Percentiles rank a stretch among this genome's conserved stretches.
phyloP scores from a whole-genome alignment of 2,888 invertebrate species.

The Drosophila demipolita region DNA sequence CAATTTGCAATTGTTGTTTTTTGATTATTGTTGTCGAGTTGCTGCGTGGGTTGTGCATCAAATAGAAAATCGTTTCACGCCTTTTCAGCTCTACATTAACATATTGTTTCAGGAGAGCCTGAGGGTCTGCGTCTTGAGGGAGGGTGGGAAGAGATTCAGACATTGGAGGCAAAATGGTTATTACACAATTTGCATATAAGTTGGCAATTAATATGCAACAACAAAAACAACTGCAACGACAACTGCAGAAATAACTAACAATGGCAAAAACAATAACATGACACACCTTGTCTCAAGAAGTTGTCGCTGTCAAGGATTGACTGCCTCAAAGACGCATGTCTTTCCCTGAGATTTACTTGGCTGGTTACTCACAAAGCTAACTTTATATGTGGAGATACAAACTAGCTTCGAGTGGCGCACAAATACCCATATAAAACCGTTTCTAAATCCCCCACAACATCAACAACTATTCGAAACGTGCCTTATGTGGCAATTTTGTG shows the following conservation, averaged over 20 bases:
- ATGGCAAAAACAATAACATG: constrained; percentile 52
- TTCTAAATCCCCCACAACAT: constrained; percentile 56
- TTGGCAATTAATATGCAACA: constrained; percentile 71
- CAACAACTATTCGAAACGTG: constrained; percentile 59
- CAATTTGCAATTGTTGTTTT: constrained; percentile 30
- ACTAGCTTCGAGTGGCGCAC: constrained; percentile 45
- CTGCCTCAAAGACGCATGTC: constrained; percentile 15
- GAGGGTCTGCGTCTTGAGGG: constrained; percentile 15
- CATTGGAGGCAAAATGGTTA: constrained; percentile 56
- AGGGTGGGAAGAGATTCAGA: constrained; percentile 16
- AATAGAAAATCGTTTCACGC: constrained; percentile 72
- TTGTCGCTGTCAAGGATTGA: constrained; percentile 67
- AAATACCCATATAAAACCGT: constrained; percentile 59
- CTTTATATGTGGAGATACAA: constrained; percentile 22
- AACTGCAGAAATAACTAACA: constrained; percentile 13
- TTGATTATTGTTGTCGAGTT: constrained; percentile 7
- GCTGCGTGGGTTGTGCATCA: constrained; percentile 65
- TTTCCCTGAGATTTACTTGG: constrained; percentile 24
- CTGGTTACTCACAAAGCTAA: constrained; percentile 20
- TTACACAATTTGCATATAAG: constrained; percentile 76
- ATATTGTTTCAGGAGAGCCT: constrained; percentile 16
- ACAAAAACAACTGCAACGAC: constrained; percentile 13
- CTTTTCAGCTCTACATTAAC: constrained; percentile 55
- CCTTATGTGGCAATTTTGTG: constrained; percentile 40
- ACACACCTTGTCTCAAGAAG: constrained; percentile 63